phyloP scores from a whole-genome alignment of 2,797 vertebrate species.

The Phoxinus dragarum region DNA sequence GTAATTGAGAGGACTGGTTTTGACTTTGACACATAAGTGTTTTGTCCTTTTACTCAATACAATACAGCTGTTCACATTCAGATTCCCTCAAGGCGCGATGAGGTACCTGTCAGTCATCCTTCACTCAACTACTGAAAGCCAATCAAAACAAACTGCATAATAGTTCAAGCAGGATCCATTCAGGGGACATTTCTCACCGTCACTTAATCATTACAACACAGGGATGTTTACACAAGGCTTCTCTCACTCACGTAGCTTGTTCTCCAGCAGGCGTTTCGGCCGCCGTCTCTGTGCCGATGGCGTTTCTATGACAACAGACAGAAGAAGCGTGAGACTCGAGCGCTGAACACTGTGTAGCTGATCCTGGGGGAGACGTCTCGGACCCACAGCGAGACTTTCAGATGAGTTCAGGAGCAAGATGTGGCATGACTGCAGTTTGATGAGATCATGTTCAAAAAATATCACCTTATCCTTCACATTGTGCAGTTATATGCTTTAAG shows the following conservation, averaged over 20 bases:
- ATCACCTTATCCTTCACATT: neutral
- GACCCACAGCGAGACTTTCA: neutral
- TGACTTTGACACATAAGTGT: too few relatives aligned
- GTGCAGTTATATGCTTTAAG: neutral
- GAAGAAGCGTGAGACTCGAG: neutral
- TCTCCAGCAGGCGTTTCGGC: slow-evolving; percentile 72
- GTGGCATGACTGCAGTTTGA: neutral
- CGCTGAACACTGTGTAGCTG: neutral
- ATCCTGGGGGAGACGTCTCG: neutral
- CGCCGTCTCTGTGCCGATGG: slow-evolving; percentile 53
- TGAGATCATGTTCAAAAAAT: neutral
- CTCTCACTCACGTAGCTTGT: slow-evolving; percentile 75
- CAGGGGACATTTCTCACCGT: neutral
- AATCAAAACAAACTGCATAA: neutral
- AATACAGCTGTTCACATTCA: too few relatives aligned
- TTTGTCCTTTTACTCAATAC: too few relatives aligned
- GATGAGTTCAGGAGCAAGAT: neutral
- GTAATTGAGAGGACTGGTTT: neutral
- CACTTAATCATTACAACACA: neutral
- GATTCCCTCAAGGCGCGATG: too few relatives aligned
- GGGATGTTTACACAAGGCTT: neutral
- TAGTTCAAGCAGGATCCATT: neutral
- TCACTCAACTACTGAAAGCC: too few relatives aligned
- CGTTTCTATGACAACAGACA: slow-evolving; percentile 65
- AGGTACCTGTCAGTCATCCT: neutral